phyloP scores from a whole-genome alignment of 2,888 invertebrate genomes.

The Megaustenia siamemsis region DNA sequence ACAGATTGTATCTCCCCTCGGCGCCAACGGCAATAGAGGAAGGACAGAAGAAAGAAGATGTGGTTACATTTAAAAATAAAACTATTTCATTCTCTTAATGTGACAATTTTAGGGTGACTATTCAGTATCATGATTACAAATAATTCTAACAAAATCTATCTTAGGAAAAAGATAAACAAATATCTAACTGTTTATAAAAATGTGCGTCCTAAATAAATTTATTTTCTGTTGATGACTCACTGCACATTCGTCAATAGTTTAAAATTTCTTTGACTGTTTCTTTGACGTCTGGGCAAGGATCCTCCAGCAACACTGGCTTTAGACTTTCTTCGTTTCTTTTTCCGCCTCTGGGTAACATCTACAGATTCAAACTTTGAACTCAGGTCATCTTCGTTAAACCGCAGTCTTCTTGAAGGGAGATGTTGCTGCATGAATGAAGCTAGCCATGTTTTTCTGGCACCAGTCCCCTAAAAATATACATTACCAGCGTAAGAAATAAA shows the following conservation, averaged over 20 bases:
- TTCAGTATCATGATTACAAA: no score
- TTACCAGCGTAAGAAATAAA: not conserved
- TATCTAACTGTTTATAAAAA: no score
- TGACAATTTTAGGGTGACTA: no score
- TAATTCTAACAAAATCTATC: no score
- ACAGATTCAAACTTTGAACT: slow-evolving; percentile 58
- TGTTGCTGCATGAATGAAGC: slow-evolving; percentile 60
- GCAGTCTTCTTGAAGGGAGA: slow-evolving; percentile 60
- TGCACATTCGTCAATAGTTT: not conserved
- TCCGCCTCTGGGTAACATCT: slow-evolving; percentile 37
- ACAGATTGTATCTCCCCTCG: no score
- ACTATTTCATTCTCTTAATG: no score
- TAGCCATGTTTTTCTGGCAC: slow-evolving; percentile 28
- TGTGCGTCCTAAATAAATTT: not conserved
- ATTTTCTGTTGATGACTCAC: not conserved
- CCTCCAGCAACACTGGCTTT: not conserved
- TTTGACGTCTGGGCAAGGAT: not conserved
- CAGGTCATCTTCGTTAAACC: slow-evolving; percentile 59
- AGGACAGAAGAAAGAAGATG: no score
- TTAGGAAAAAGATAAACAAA: no score
- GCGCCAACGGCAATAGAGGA: no score
- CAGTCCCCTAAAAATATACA: slow-evolving; percentile 2
- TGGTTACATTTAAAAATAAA: no score
- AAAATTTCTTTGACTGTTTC: slow-evolving; percentile 17
- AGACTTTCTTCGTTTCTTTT: slow-evolving; percentile 38